Conservation (phyloP, 2,113 vertebrate species). For the Trichomycterus rosablanca region DNA sequence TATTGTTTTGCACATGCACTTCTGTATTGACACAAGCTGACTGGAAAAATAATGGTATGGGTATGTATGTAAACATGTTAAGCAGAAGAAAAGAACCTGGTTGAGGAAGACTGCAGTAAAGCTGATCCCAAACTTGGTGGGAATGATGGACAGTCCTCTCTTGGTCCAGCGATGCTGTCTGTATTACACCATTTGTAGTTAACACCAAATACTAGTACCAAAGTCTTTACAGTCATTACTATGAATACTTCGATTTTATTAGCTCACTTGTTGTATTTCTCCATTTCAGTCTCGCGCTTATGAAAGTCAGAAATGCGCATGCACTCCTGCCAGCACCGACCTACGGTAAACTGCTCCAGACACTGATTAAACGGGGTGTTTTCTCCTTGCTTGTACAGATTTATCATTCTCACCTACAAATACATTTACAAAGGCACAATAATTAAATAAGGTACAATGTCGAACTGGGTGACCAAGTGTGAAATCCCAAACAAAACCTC, state of each 20-base stretch:
- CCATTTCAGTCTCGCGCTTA: slow-evolving; percentile 59
- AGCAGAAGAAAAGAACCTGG: slow-evolving; percentile 69
- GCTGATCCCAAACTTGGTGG: slow-evolving; percentile 93
- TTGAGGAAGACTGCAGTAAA: slow-evolving; percentile 84
- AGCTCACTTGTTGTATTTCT: slow-evolving; percentile 83
- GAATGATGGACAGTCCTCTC: slow-evolving; percentile 84
- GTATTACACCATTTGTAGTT: slow-evolving; percentile 20
- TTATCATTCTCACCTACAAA: slow-evolving; percentile 78
- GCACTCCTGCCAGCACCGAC: slow-evolving; percentile 89
- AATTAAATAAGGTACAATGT: neutral
- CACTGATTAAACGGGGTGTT: slow-evolving; percentile 84
- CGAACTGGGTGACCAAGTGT: neutral
- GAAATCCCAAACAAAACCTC: slow-evolving; percentile 62
- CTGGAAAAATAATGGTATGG: too few species aligned
- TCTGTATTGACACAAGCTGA: too few species aligned
- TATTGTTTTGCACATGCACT: too few species aligned
- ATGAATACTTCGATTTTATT: neutral
- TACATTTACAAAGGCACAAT: neutral
- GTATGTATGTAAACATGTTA: neutral
- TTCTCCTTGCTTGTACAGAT: slow-evolving; percentile 84
- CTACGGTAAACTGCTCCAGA: slow-evolving; percentile 76
- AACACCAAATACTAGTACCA: neutral
- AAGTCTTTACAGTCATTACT: neutral
- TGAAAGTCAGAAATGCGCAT: slow-evolving; percentile 69
- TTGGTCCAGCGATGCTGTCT: slow-evolving; percentile 95